Evolutionary conservation across 2,888 invertebrate species (phyloP).

Genomic region (Phragmatobia fuliginosa): DNA sequence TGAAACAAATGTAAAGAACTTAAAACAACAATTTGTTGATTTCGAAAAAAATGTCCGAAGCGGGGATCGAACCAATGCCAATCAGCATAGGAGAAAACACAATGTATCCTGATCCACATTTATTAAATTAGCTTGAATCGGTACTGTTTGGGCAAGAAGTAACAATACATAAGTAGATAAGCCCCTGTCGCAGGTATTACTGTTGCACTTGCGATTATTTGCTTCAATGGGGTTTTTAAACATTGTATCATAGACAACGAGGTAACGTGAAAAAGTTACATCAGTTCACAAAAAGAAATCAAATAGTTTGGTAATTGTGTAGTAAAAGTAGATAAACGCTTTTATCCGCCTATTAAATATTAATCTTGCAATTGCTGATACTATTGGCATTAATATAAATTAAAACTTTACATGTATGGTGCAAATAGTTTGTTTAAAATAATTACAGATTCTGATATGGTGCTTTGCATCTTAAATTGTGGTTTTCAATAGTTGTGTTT

Average conservation of each 20-base stretch:
- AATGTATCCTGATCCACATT: too few species aligned
- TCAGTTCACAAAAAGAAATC: background rate
- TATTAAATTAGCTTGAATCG: too few species aligned
- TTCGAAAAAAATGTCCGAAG: too few species aligned
- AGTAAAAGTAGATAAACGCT: too few species aligned
- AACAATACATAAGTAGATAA: background rate
- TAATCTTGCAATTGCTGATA: background rate
- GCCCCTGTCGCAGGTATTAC: background rate
- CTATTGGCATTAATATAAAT: too few species aligned
- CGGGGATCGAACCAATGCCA: too few species aligned
- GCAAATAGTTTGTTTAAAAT: background rate
- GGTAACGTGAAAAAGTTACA: background rate
- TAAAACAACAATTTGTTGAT: too few species aligned
- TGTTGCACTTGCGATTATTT: background rate
- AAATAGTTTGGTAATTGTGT: too few species aligned
- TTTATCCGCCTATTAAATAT: too few species aligned
- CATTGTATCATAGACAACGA: background rate
- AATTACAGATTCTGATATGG: background rate
- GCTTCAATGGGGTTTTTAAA: background rate
- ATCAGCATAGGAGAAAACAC: too few species aligned
- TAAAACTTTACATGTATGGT: background rate
- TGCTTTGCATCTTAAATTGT: conserved; percentile 32
- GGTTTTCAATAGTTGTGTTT: conserved; percentile 45
- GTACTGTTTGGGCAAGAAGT: background rate
- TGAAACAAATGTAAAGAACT: too few species aligned